phyloP scores from a whole-genome alignment of 2,797 vertebrate species.

The Falco novaeseelandiae region DNA sequence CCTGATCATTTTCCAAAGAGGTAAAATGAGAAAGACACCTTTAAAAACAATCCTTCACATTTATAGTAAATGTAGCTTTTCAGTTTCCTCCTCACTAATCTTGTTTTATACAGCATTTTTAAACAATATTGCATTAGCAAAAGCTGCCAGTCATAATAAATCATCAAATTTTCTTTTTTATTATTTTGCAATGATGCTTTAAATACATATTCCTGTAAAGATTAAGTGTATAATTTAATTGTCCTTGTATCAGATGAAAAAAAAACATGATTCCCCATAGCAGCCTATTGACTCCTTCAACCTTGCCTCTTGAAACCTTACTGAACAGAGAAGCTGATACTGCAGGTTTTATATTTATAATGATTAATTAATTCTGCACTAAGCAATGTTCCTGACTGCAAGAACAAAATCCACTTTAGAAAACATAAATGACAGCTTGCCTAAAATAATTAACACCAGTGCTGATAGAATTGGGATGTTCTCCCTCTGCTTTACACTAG shows the following conservation, averaged over 20 bases:
- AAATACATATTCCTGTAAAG: slow-evolving; percentile 63
- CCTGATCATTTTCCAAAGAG: not conserved
- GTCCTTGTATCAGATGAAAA: slow-evolving; percentile 76
- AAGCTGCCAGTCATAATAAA: slow-evolving; percentile 33
- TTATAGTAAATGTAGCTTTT: slow-evolving; percentile 41
- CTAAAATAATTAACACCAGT: slow-evolving; percentile 85
- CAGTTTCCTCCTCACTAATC: not conserved
- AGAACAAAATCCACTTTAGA: slow-evolving; percentile 85
- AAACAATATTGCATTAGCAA: slow-evolving; percentile 38
- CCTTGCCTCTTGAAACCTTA: slow-evolving; percentile 84
- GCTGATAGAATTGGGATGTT: slow-evolving; percentile 79
- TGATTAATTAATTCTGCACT: slow-evolving; percentile 87
- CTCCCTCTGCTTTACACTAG: slow-evolving; percentile 71
- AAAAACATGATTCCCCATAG: slow-evolving; percentile 74
- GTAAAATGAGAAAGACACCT: not conserved
- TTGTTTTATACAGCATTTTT: slow-evolving; percentile 6
- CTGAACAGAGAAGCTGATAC: slow-evolving; percentile 81
- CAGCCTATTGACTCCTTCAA: slow-evolving; percentile 83
- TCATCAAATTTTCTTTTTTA: not conserved
- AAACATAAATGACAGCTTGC: slow-evolving; percentile 86
- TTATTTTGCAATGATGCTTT: slow-evolving; percentile 52
- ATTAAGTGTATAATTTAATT: slow-evolving; percentile 75
- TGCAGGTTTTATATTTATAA: slow-evolving; percentile 87
- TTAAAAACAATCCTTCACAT: not conserved
- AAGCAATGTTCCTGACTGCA: slow-evolving; percentile 85